Base-by-base conservation (phyloP, 2,888 invertebrate species). In the Cephus pygmeus region DNA sequence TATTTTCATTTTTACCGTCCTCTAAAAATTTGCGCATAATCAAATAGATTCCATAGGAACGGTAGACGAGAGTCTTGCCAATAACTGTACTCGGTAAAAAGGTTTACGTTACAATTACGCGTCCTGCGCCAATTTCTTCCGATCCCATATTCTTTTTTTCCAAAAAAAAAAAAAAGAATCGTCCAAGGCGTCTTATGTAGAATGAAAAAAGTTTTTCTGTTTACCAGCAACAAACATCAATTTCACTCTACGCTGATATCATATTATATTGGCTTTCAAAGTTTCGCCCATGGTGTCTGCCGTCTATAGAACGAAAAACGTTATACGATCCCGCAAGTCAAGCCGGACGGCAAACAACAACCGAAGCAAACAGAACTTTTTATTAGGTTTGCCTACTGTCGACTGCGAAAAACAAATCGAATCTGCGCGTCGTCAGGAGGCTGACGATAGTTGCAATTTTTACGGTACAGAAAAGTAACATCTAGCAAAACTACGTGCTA, bases 201-300 rank as follows among this genome's bases (percentile, higher is more conserved):
- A 12, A 12, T 40, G 40, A 71, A n/a, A 30, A 77, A 78, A 78
- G 36, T 79, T 77, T 73, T 33, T 33, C 73, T 34, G 69, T 75
- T 73, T 77, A 36, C 73, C 75, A 34, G 34, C 68, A 73, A 75
- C 40, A 79, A 79, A 79, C 75, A 77, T 80, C 73, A 79, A 78
- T 79, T 79, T 80, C 73, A 78, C 75, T 73, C 23, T 34, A 30
- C 30, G 73, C 73, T 76, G 71, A 76, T 78, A 76, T 71, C 30
- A 76, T 79, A 79, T 71, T 40, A 76, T 79, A 79, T 79, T 76
- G 77, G n/a, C 68, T 35, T 23, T 76, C 40, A 77, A 78, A 76
- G 69, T 75, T 78, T 78, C 69, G 73, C 56, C 36, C 56, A 33
- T 15, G 31, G 23, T 56, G 56, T 56, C 56, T 23, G 23, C 9